Percentiles rank a stretch among this genome's conserved stretches.
Conservation (phyloP, 2,888 invertebrate genomes). For the Ophonus ardosiacus region DNA sequence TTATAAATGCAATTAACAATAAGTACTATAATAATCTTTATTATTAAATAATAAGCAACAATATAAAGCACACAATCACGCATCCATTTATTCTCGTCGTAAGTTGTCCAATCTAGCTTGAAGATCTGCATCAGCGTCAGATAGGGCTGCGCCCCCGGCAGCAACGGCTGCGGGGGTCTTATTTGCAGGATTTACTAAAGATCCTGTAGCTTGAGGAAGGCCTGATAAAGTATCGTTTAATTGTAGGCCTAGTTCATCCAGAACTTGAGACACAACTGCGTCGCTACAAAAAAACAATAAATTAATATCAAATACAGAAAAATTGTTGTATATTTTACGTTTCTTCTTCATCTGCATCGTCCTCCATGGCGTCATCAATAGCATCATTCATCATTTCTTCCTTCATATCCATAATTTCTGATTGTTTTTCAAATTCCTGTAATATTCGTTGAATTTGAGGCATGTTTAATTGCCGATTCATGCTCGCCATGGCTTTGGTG, state of each 20-base stretch:
- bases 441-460: conserved; percentile 99
- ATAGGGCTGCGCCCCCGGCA: conserved; percentile 77
- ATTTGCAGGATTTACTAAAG: conserved; percentile 78
- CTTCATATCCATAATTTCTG: conserved; percentile 99
- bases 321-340: conserved; percentile 78
- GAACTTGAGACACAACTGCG: conserved; percentile 95
- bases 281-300: conserved; percentile 79
- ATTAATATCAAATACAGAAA: not conserved
- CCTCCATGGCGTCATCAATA: conserved; percentile 99
- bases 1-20: conserved; percentile 39
- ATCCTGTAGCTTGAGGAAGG: conserved; percentile 84
- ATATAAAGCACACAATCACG: conserved; percentile 6
- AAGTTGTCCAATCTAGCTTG: conserved; percentile 97
- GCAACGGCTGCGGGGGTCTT: conserved; percentile 82
- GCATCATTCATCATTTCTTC: conserved; percentile 99
- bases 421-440: conserved; percentile 99
- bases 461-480: conserved; percentile 98
- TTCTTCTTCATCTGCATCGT: conserved; percentile 98
- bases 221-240: conserved; percentile 94
- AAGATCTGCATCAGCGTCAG: conserved; percentile 97
- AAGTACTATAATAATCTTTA: conserved; percentile 11
- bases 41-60: conserved; percentile 53
- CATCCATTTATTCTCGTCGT: conserved; percentile 84
- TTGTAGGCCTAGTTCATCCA: conserved; percentile 98
- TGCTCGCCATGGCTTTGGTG: conserved; percentile 97